Base-by-base conservation (phyloP, 2,888 invertebrate species). In the Trypoxylon attenuatum region DNA sequence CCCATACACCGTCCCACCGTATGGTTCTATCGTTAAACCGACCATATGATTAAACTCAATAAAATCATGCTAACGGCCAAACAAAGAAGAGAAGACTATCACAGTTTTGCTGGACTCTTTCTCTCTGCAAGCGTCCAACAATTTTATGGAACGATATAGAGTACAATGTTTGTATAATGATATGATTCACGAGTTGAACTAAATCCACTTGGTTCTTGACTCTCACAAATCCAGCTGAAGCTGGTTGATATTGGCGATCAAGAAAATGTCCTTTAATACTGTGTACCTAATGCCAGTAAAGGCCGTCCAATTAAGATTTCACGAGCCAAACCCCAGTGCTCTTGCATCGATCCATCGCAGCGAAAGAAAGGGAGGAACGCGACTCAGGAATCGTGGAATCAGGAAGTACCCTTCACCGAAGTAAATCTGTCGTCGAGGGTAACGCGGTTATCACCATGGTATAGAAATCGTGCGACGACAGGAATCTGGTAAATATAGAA, bases 401-500 rank as follows among this genome's bases (percentile, higher is more conserved):
- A 73, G 73, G 76, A 76, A 76, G 66, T 69, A 69, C 63, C 76
- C 73, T 57, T 67, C 61, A 63, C 50, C 59, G 55, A 49, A 54
- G 65, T 76, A 77, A 76, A 76, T 77, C 75, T 69, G 71, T 76
- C 76, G 63, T 62, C 71, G 71, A 33, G 62, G 58, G 47, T 43
- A 29, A 51, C n/a, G 33, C 71, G 71, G 71, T 77, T 77, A 76
- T 76, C 75, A 71, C 60, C 46, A 49, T 49, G 47, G 41, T 60
- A 70, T 70, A 70, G 69, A 69, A 75, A 77, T 78, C 71, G 62
- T 70, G 64, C 75, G 75, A 73, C 73, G 73, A 73, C 73, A 67
- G 73, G 71, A 72, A 79, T 76, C 61, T 60, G 76, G 65, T 83
- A 83, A 82, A 83, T 82, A 81, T 83, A 82, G 82, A 70, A 67